Conservation (phyloP, 2,797 vertebrate species). For the Notoglanidium macrostoma region DNA sequence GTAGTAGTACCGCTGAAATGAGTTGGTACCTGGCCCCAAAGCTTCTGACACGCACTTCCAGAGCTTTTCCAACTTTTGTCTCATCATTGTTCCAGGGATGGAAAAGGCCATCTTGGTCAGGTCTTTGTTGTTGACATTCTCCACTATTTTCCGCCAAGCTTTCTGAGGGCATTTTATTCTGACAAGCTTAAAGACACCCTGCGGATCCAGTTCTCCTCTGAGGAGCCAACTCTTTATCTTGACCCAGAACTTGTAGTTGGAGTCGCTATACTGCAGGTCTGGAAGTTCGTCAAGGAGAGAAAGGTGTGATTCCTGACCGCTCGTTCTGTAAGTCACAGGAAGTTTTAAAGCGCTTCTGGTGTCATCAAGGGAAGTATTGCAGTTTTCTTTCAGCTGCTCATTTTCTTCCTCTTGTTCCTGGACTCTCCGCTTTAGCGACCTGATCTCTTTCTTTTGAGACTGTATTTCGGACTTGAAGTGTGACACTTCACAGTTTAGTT, state of each 20-base stretch:
- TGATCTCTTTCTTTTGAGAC: not conserved
- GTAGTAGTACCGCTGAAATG: not conserved
- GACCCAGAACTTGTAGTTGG: slow-evolving; percentile 33
- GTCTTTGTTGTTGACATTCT: not conserved
- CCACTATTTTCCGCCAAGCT: not conserved
- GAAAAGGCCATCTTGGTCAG: not conserved
- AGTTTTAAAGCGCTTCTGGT: no score
- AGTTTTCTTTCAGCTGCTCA: not conserved
- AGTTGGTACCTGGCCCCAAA: slow-evolving; percentile 3
- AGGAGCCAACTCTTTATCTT: slow-evolving; percentile 21
- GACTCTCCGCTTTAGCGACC: not conserved
- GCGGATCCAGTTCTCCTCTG: not conserved
- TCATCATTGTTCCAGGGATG: not conserved
- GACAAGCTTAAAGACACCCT: not conserved
- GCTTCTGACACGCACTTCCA: not conserved
- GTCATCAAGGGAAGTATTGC: not conserved
- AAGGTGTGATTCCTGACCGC: not conserved
- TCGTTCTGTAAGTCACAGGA: not conserved
- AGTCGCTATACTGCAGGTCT: slow-evolving; percentile 1
- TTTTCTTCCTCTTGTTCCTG: not conserved
- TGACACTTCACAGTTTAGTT: not conserved
- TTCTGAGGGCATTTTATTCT: not conserved
- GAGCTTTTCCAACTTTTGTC: not conserved
- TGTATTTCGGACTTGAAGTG: not conserved
- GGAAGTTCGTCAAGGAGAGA: not conserved